Evolutionary conservation across 2,113 vertebrate species (phyloP).

Genomic region (Machaerirhynchus nigripectus): DNA sequence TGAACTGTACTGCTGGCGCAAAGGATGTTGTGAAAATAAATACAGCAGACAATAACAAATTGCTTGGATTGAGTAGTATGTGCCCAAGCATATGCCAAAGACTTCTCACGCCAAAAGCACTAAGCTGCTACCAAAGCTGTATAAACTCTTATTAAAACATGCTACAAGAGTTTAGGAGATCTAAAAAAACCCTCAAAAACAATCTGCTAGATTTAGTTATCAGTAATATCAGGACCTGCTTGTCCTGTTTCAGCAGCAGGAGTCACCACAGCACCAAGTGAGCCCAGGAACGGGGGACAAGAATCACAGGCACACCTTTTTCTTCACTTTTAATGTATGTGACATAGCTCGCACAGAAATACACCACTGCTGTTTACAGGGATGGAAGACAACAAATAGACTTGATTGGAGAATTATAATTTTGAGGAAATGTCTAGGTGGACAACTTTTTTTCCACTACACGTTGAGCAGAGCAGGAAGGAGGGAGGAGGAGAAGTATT

Average conservation of each 20-base stretch:
- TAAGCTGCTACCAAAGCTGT: not conserved
- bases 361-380: not conserved
- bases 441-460: not conserved
- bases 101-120: not conserved
- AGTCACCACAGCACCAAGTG: not conserved
- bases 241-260: not conserved
- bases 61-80: not conserved
- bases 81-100: not conserved
- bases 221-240: not conserved
- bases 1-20: not conserved
- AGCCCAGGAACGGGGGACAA: not conserved
- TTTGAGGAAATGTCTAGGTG: not conserved
- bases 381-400: not conserved
- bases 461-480: not conserved
- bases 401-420: not conserved
- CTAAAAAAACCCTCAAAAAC: not conserved
- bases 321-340: not conserved
- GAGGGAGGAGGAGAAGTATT: not conserved
- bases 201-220: not conserved
- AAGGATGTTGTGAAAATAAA: not conserved
- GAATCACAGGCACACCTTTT: not conserved
- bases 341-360: not conserved
- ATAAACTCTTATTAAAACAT: not conserved
- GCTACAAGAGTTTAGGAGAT: not conserved
- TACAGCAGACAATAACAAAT: not conserved